Percentiles rank a stretch among this genome's conserved stretches.
phyloP scores from a whole-genome alignment of 2,113 vertebrate species.

The Mus pahari region DNA sequence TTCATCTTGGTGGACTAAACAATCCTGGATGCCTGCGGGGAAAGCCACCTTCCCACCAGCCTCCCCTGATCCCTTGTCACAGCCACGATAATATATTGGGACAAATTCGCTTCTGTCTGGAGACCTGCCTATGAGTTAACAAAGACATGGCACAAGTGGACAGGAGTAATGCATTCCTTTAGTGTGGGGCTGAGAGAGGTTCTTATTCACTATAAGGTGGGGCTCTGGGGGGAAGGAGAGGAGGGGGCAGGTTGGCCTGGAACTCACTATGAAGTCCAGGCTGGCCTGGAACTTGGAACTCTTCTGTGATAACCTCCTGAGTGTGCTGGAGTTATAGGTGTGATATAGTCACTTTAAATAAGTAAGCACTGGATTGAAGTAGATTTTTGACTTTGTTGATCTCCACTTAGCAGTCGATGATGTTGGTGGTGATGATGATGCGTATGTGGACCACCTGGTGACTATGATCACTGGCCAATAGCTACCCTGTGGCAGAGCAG shows the following conservation, averaged over 20 bases:
- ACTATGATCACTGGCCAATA: not conserved
- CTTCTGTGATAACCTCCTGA: not conserved
- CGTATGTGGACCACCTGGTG: not conserved
- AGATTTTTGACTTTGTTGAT: not conserved
- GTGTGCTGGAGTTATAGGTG: too few species aligned
- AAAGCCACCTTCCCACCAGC: not conserved
- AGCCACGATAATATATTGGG: not conserved
- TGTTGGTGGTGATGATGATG: not conserved
- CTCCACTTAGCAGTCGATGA: not conserved
- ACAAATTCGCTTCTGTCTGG: not conserved
- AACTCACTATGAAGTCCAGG: too few species aligned
- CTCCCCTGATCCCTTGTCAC: conserved; percentile 4
- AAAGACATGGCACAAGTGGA: not conserved
- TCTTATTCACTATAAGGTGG: not conserved
- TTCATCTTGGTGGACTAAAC: conserved; percentile 47
- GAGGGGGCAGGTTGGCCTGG: too few species aligned
- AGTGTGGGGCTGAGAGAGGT: not conserved
- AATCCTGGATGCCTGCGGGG: not conserved
- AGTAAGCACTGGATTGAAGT: not conserved
- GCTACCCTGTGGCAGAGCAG: not conserved
- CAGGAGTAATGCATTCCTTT: not conserved
- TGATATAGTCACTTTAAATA: conserved; percentile 22
- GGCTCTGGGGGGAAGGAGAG: not conserved
- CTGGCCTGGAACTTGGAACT: not conserved
- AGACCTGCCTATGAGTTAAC: conserved; percentile 30